Conservation (phyloP, 2,797 vertebrate species). For the Manis crassicaudata region DNA sequence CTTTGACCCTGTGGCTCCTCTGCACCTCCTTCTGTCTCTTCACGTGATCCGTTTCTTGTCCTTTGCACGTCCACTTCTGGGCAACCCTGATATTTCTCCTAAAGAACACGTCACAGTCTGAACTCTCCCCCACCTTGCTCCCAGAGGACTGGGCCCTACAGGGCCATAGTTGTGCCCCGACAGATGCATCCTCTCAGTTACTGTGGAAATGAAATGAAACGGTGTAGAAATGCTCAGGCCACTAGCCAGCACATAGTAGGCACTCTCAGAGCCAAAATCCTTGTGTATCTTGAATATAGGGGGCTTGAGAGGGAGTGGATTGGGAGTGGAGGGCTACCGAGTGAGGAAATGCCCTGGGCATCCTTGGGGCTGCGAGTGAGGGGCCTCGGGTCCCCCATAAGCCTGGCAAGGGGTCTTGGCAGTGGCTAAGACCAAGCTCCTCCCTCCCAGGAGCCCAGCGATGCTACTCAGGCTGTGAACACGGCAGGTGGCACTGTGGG, state of each 20-base stretch:
- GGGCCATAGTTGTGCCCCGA: background rate
- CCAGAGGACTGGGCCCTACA: background rate
- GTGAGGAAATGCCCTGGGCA: background rate
- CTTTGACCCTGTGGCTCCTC: background rate
- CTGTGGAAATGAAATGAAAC: background rate
- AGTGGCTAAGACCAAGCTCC: background rate
- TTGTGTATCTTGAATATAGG: background rate
- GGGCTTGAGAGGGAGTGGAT: background rate
- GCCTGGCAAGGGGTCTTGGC: background rate
- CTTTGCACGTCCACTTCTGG: background rate
- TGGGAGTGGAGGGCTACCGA: background rate
- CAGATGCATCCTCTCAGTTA: background rate
- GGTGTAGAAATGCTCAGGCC: background rate
- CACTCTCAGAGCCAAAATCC: background rate
- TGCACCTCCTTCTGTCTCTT: background rate
- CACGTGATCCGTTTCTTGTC: background rate
- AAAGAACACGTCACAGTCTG: background rate
- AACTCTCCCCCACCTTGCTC: background rate
- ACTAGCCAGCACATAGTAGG: background rate
- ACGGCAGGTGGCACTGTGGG: slow-evolving; percentile 61
- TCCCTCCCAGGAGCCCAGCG: background rate
- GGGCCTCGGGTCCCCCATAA: background rate
- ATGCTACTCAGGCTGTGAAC: slow-evolving; percentile 76
- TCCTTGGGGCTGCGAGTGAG: background rate
- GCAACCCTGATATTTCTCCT: background rate